Evolutionary conservation across 2,113 vertebrate genomes (phyloP), one percentile per base, ranked within the genome.

Genomic region (Carollia perspicillata): DNA sequence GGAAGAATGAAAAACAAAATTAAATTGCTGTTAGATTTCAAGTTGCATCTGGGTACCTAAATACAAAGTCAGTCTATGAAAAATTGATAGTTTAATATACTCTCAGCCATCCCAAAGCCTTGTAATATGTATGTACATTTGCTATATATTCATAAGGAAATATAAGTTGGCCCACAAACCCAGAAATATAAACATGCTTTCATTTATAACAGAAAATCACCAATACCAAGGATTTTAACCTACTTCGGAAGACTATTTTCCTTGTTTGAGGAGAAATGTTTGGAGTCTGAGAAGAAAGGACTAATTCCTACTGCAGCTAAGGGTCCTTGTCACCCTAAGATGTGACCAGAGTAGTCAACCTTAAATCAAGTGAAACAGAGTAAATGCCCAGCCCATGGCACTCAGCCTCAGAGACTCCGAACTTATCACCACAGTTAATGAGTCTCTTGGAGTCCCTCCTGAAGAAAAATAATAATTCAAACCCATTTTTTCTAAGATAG

Each of bases 1-100:
- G 37, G 95, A 96, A 96, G 94, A 88, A 95, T 42, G 58, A 88
- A 94, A 97, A 96, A 89, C 40, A 95, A 94, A 89, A 97, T 95
- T 90, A 96, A 60, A 79, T 90, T 85, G 23, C 94, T 65, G 92
- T 77, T 86, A 93, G 86, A 87, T 83, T 89, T 94, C 81, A 95
- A 89, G 89, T 80, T 88, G 93, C 81, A 96, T 95, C 85, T 91
- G 44, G 89, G 55, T 93, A 26, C 51, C 78, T 84, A 89, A 98
- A 96, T 89, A 5, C 84, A 90, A 85, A 94, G 84, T 81, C 78
- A 49, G 14, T 75, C 40, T 72, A 47, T 55, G 51, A 90, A 89
- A 94, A 83, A 37, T 58, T 65, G 81, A 95, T 78, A 88, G 77
- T 92, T 93, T 90, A 96, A 26, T 69, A 11, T n/a, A 17, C 16